Percentiles rank a stretch among this genome's conserved stretches.
These are phyloP conservation scores for Brachyalestes nurse DNA, from an alignment of 2,797 vertebrate genomes.

Conservation along the genomic window DNA sequence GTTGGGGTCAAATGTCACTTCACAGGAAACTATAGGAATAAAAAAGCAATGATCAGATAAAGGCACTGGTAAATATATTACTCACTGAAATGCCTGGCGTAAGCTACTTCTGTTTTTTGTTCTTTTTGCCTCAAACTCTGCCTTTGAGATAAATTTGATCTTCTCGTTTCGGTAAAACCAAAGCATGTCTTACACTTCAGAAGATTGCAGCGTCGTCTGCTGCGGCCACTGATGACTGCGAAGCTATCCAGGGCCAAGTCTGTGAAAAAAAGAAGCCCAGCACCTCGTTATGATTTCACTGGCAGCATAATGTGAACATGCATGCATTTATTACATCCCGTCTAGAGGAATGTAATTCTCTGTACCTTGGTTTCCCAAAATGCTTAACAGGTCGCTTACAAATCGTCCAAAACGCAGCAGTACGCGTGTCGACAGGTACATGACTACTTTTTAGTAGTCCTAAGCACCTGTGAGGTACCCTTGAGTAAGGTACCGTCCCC, in stretches of 20 bases:
- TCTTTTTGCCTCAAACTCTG: not conserved
- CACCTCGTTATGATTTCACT: not conserved
- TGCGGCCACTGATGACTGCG: conserved; percentile 25
- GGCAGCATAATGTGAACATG: too few relatives aligned
- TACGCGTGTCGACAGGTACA: too few relatives aligned
- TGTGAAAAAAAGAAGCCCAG: conserved; percentile 14
- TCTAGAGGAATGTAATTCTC: too few relatives aligned
- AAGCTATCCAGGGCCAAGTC: conserved; percentile 28
- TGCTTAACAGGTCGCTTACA: too few relatives aligned
- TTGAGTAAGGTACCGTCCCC: too few relatives aligned
- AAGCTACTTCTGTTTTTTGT: not conserved
- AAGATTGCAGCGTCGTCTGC: conserved; percentile 37
- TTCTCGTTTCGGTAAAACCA: not conserved
- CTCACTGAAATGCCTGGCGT: not conserved
- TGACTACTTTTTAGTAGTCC: too few relatives aligned
- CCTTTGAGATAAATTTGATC: not conserved
- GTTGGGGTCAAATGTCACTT: conserved; percentile 35
- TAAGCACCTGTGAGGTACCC: too few relatives aligned
- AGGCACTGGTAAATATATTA: not conserved
- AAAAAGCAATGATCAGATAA: not conserved
- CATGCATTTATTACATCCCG: too few relatives aligned
- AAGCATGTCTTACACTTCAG: conserved; percentile 36
- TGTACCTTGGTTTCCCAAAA: too few relatives aligned
- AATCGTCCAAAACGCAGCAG: too few relatives aligned
- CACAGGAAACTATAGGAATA: conserved; percentile 18